phyloP scores from a whole-genome alignment of 2,797 vertebrate genomes.

The Crypturellus tataupa region DNA sequence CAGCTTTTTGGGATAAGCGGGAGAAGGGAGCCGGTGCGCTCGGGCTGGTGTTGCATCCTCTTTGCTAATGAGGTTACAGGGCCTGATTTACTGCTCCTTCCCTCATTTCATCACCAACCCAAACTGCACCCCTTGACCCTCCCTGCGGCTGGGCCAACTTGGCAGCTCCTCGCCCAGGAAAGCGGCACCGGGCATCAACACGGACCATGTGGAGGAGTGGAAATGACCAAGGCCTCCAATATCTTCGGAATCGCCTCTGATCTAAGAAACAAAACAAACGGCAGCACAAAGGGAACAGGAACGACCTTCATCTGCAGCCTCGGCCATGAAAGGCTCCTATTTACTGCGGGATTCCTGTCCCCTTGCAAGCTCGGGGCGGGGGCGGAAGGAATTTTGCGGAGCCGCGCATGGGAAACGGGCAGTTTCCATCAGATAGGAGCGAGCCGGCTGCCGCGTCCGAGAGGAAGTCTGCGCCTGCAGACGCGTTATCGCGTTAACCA shows the following conservation, averaged over 20 bases:
- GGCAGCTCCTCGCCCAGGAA: too few relatives aligned
- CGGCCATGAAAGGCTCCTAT: neutral
- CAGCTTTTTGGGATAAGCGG: too few relatives aligned
- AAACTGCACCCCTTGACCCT: accelerated
- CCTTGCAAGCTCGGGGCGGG: neutral
- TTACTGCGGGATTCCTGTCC: neutral
- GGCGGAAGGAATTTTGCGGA: neutral
- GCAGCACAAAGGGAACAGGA: slow-evolving; percentile 29
- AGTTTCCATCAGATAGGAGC: slow-evolving; percentile 51
- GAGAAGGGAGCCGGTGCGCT: neutral
- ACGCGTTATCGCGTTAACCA: neutral
- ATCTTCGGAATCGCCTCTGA: accelerated
- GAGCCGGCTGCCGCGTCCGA: neutral
- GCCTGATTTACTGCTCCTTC: accelerated
- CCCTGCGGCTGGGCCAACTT: neutral
- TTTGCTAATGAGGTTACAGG: accelerated
- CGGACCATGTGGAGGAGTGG: neutral
- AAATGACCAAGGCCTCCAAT: neutral
- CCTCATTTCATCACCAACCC: neutral
- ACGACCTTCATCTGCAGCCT: neutral
- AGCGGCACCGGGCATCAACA: too few relatives aligned
- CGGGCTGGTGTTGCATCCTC: accelerated
- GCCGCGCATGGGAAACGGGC: slow-evolving; percentile 25
- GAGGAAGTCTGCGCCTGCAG: slow-evolving; percentile 33
- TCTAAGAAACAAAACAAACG: neutral